phyloP scores from a whole-genome alignment of 1,140 invertebrate species.

The Eupeodes corollae region DNA sequence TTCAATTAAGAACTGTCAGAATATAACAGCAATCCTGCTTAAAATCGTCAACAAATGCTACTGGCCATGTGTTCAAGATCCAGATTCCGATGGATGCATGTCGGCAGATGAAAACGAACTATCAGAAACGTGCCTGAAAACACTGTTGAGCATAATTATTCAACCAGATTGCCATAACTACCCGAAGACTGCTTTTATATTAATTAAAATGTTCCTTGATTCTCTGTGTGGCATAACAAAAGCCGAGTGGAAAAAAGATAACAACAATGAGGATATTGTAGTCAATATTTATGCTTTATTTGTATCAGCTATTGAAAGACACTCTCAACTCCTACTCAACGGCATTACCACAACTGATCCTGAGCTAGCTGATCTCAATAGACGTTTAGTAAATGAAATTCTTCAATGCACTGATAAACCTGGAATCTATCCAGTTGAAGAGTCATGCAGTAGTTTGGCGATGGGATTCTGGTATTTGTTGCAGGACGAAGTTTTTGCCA shows the following conservation, averaged over 20 bases:
- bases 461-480: conserved; percentile 86
- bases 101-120: conserved; percentile 43
- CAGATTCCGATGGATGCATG: conserved; percentile 36
- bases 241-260: conserved; percentile 34
- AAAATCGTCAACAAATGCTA: conserved; percentile 33
- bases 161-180: conserved; percentile 45
- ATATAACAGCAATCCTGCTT: conserved; percentile 27
- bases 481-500: conserved; percentile 44
- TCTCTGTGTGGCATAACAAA: conserved; percentile 27
- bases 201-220: conserved; percentile 39
- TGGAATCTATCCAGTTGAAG: conserved; percentile 73
- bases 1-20: conserved; percentile 37
- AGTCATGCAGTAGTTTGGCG: conserved; percentile 68
- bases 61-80: conserved; percentile 28
- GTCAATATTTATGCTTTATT: conserved; percentile 50
- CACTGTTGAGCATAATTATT: conserved; percentile 45
- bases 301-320: conserved; percentile 51
- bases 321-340: conserved; percentile 49
- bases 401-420: conserved; percentile 66
- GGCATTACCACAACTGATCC: conserved; percentile 37
- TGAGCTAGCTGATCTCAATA: conserved; percentile 34
- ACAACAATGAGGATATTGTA: conserved; percentile 40
- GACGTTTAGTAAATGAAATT: conserved; percentile 40
- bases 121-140: conserved; percentile 50
- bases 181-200: conserved; percentile 40